Base-by-base conservation (phyloP, 2,888 invertebrate genomes). In the Tortrix viridana region DNA sequence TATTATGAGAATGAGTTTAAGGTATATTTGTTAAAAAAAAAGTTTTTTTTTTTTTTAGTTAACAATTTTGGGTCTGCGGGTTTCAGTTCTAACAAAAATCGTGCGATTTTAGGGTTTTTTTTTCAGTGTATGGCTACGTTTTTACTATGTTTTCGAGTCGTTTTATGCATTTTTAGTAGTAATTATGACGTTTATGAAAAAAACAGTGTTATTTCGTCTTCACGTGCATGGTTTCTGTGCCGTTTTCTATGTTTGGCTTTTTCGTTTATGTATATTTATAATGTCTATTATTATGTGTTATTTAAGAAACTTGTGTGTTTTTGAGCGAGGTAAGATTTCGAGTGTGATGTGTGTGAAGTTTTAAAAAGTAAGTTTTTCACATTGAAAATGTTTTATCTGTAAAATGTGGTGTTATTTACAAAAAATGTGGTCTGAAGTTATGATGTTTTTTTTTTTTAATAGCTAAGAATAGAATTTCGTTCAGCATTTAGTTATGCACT, bases 1-100 rank as follows among this genome's bases (percentile, higher is more conserved):
- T 93, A 94, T 95, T 87, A 93, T 95, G 93, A 94, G 93, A 94
- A 95, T 95, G 95, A 95, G 95, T 86, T 88, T 95, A 94, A 96
- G 95, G 96, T 95, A 92, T 83, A 74, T 67, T 70, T 66, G 63
- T 38, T 46, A 65, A 32, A 57, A 59, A 62, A 47, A 65, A 48
- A 54, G 54, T 53, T 65, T 60, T 49, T 71, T 49, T 12, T 19
- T 16, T 65, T n/a, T n/a, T n/a, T n/a, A n/a, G n/a, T n/a, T 65
- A 65, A 65, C 65, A 43, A 23, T 64, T 82, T 81, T 76, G 69
- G 67, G 68, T 60, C 62, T 65, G 50, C 61, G 60, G 53, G 71
- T 67, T 65, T 47, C 68, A 62, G 67, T 67, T 67, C 60, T 69
- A 71, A 68, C 68, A 61, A 56, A 63, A 14, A 41, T 23, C 20